A percentile compares a stretch with the other conserved stretches of the same genome.
Conservation (phyloP, 2,113 vertebrate genomes). For the Megatriorchis doriae region DNA sequence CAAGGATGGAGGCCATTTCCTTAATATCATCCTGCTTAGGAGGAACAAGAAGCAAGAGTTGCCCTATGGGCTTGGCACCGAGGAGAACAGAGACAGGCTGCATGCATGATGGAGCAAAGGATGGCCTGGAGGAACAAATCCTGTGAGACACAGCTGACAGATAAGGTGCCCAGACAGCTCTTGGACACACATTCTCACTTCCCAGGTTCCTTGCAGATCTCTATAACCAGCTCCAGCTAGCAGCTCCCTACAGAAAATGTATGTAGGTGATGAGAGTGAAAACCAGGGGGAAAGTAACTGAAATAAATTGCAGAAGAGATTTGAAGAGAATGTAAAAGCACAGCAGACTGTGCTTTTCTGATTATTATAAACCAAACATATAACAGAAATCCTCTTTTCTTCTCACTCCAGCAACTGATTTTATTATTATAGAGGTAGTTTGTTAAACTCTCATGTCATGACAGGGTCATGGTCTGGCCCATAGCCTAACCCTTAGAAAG, state of each 20-base stretch:
- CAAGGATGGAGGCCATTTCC: background rate
- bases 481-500: background rate
- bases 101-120: background rate
- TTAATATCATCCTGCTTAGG: background rate
- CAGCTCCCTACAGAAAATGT: background rate
- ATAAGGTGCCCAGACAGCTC: background rate
- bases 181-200: background rate
- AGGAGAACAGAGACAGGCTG: background rate
- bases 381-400: background rate
- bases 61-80: background rate
- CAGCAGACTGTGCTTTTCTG: background rate
- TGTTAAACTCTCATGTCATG: background rate
- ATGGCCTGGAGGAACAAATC: background rate
- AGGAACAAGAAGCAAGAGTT: background rate
- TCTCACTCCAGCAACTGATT: background rate
- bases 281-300: background rate
- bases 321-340: background rate
- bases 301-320: background rate
- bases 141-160: background rate
- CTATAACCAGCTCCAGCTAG: background rate
- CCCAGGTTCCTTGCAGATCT: accelerated
- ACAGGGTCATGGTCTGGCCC: background rate
- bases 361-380: background rate
- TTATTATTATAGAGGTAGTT: background rate
- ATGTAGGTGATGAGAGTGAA: background rate